Percentiles rank a stretch among this genome's conserved stretches.
Evolutionary conservation across 1,140 invertebrate genomes (phyloP).

Genomic region (Coboldia fuscipes): DNA sequence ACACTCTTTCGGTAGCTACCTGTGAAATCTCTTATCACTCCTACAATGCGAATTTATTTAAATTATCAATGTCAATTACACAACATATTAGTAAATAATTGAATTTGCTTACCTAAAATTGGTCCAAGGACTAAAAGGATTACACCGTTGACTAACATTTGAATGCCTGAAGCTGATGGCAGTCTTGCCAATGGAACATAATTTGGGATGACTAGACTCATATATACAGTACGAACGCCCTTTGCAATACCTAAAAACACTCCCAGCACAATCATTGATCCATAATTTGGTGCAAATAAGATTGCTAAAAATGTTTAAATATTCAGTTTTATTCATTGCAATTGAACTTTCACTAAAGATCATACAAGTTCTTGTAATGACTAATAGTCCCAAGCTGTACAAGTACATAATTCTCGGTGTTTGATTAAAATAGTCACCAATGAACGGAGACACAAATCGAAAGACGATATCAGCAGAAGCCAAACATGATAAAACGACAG

Average conservation of each 20-base stretch:
- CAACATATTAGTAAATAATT: neutral
- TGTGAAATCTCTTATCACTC: neutral
- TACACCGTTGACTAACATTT: neutral
- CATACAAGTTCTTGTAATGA: conserved; percentile 33
- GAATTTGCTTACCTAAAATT: neutral
- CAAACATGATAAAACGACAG: conserved; percentile 32
- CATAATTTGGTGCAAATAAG: too few relatives aligned
- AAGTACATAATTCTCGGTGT: conserved; percentile 37
- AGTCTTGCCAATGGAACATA: conserved; percentile 36
- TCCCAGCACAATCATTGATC: too few relatives aligned
- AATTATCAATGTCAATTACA: neutral
- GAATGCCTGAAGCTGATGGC: conserved; percentile 31
- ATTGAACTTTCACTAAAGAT: neutral
- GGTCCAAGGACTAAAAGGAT: neutral
- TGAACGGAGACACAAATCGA: conserved; percentile 32
- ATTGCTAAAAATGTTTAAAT: too few relatives aligned
- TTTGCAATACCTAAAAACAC: conserved; percentile 45
- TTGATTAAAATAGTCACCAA: conserved; percentile 33
- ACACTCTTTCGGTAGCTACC: neutral
- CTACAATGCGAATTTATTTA: neutral
- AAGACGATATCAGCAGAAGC: conserved; percentile 33
- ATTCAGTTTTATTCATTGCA: too few relatives aligned
- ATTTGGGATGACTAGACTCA: conserved; percentile 39
- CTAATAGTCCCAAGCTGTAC: conserved; percentile 30
- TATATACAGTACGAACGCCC: conserved; percentile 43